Base-by-base conservation (phyloP, 2,888 invertebrate genomes). In the Hermaeophaga mercurialis region DNA sequence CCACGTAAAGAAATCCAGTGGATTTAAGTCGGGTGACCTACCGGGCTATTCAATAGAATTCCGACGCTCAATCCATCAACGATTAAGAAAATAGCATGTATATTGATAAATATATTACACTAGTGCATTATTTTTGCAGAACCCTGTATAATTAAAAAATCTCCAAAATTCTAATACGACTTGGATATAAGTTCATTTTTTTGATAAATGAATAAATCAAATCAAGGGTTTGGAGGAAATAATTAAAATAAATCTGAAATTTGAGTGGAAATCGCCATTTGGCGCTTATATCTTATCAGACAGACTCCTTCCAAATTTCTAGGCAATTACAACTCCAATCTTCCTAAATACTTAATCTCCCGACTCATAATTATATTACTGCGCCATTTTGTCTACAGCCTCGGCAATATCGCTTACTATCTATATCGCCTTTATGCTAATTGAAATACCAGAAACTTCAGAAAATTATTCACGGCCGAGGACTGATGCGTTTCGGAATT, bases 281-380 rank as follows among this genome's bases (percentile, higher is more conserved):
- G 58, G 58, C 56, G 58, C 58, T 55, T 50, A 62, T 53, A 57
- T 59, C 59, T 62, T 36, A 36, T 36, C 43, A 24, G 14, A 7
- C 11, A 24, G 43, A 43, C 11, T 55, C 41, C 39, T 28, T 53
- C 49, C 50, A 55, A 61, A 52, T 63, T 61, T 59, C 63, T 50
- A 58, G 61, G 64, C 58, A 65, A 64, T 64, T 66, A 67, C 62
- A 57, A 58, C 63, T 62, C 65, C 63, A 66, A 65, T 65, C 63
- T 63, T 63, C 64, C 64, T 65, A 62, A 62, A 64, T 60, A 61
- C 62, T 66, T 66, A 66, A 68, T 68, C 64, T 66, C 59, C 61
- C 59, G 62, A 62, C 63, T 64, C 61, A 62, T 65, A 66, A 67
- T 65, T 66, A 49, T 59, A 66, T 66, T 63, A 66, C 54, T 56